A percentile compares a stretch with the other conserved stretches of the same genome.
Conservation (phyloP, 2,113 vertebrate species). For the Otolemur garnettii region DNA sequence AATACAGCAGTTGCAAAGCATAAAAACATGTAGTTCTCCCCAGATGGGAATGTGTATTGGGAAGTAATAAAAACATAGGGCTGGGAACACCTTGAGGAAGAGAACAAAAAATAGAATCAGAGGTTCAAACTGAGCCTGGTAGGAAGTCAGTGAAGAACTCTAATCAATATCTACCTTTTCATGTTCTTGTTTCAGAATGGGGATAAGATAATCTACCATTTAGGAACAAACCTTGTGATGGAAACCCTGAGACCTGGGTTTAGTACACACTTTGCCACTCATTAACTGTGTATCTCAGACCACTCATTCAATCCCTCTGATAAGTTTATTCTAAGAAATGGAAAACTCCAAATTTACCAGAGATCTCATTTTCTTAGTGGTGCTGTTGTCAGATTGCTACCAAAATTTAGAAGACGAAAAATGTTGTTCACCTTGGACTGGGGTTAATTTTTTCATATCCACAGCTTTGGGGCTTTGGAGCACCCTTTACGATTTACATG, state of each 20-base stretch:
- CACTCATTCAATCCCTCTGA: not conserved
- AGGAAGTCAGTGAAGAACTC: not conserved
- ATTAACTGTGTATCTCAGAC: not conserved
- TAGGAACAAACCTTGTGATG: not conserved
- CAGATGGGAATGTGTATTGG: not conserved
- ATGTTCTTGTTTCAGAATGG: not conserved
- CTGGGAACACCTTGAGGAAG: not conserved
- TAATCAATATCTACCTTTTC: not conserved
- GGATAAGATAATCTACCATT: not conserved
- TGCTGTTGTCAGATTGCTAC: not conserved
- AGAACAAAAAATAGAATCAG: not conserved
- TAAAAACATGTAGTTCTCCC: not conserved
- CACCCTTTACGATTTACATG: not conserved
- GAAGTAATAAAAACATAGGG: not conserved
- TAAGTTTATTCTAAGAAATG: not conserved
- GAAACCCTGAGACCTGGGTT: not conserved
- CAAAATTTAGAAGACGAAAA: not conserved
- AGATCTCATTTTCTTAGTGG: not conserved
- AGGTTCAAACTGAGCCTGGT: not conserved
- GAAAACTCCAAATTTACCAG: not conserved
- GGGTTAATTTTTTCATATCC: not conserved
- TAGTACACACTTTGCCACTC: not conserved
- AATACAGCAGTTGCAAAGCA: not conserved
- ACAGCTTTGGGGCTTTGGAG: not conserved
- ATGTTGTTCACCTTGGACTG: not conserved